Evolutionary conservation across 2,113 vertebrate species (phyloP), one percentile per base, ranked within the genome.

Genomic region (Asarcornis scutulata): DNA sequence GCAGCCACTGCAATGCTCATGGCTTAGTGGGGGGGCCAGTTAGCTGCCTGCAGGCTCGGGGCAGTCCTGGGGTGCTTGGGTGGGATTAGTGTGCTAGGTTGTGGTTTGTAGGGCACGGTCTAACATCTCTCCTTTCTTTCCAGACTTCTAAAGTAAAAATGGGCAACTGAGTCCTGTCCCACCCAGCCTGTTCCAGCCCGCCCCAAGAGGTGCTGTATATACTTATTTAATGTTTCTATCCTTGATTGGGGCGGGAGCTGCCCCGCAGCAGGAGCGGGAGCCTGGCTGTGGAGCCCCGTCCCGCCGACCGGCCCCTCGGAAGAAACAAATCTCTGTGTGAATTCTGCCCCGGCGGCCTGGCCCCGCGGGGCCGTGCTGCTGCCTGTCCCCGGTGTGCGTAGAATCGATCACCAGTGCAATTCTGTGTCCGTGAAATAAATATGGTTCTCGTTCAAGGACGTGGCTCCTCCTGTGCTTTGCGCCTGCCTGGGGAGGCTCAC

Each of bases 71-170:
- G 58, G 20, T 91, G 32, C 12, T 38, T 72, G 84, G 29, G 56
- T 87, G 72, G 64, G n/a, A 34, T 36, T 34, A 34, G n/a, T 38
- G 15, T 63, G 32, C 27, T 46, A 60, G 80, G 48, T 48, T 68
- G 58, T 17, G 23, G 13, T 69, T 44, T 86, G 44, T 29, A 22
- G n/a, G 27, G 13, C 15, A 27, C 2, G 1, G 9, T 36, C 85
- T 97, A 83, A 96, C 38, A 34, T 95, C 17, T 95, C 17, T 68
- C 67, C 48, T 90, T 88, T 85, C 38, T 96, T 98, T 96, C 27
- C 97, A 99, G 99, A 99, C 99, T 46, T 99, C 99, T n/a, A 99
- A 98, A 98, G 99, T 99, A 98, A 99, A 99, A 98, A 99, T 99
- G 99, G 99, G 99, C 52, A 98, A 99, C 96, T 99, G 99, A 97